Base-by-base conservation (phyloP, 1,140 invertebrate genomes). In the Sarcophaga peregrina region DNA sequence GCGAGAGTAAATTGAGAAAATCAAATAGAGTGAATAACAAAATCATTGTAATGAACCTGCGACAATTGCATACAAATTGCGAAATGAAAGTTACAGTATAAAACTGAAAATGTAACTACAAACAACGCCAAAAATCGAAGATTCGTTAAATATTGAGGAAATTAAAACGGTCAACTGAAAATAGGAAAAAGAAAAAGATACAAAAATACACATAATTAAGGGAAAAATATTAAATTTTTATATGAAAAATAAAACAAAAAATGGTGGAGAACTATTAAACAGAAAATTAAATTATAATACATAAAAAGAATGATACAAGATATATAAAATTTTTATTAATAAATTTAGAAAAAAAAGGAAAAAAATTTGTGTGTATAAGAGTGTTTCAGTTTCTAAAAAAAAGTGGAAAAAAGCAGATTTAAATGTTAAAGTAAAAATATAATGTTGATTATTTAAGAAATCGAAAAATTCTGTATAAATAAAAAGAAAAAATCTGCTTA, bases 21-120 rank as follows among this genome's bases (percentile, higher is more conserved):
- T 37, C 25, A 20, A 78, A 78, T 9, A 37, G 52, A 81, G 80
- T 11, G 17, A 20, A 37, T 20, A 10, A 81, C 25, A 45, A 52
- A 81, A 37, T 46, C 10, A 81, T 81, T 46, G n/a, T 46, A 58
- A 72, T 62, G 54, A 72, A 72, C 80, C 62, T 81, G 80, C 54
- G 80, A 72, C 80, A 81, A 62, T 72, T 72, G 62, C 80, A 81
- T 78, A 78, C 75, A 78, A 78, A 78, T 78, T 78, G 75, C 75
- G 75, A 78, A 78, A 78, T 47, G 25, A 78, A 17, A 52, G 75
- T 78, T 78, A 78, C 75, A 78, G 75, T 78, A 78, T 78, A 48
- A 50, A 78, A 78, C 50, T 78, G 75, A 78, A 78, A 78, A 52
- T 52, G 75, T 50, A 78, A 48, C 48, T 78, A 78, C n/a, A 50